Percentiles rank a stretch among this genome's conserved stretches.
These are phyloP conservation scores for Caenorhabditis zanzibari DNA, from an alignment of 2,888 invertebrate species.

Conservation along the genomic window DNA sequence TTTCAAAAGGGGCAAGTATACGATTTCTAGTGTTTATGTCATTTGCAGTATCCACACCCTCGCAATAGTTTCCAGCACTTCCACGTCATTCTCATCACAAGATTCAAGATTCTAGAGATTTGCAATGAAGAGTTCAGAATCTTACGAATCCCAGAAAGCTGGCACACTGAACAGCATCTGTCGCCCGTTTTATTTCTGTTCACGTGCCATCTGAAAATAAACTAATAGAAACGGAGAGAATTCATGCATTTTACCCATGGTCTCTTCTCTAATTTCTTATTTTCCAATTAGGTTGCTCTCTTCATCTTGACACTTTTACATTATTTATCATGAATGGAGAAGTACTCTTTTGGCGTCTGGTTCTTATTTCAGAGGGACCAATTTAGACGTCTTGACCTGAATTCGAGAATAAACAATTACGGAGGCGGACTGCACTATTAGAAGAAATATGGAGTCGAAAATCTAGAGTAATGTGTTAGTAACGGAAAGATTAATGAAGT, in stretches of 20 bases:
- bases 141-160: neutral
- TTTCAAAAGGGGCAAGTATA: neutral
- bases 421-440: neutral
- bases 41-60: constrained; percentile 21
- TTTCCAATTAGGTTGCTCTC: constrained; percentile 33
- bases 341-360: constrained; percentile 3
- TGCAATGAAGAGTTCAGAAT: neutral
- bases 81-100: constrained; percentile 17
- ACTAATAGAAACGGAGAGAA: neutral
- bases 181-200: constrained; percentile 1
- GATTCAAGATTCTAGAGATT: constrained; percentile 14
- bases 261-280: constrained; percentile 15
- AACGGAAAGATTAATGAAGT: no score
- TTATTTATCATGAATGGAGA: constrained; percentile 22
- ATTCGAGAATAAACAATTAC: neutral
- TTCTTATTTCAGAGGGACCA: constrained; percentile 5
- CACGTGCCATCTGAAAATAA: neutral
- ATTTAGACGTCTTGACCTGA: neutral
- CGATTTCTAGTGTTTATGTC: constrained; percentile 26
- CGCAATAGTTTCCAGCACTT: constrained; percentile 6
- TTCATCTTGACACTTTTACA: constrained; percentile 9
- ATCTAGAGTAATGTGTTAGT: neutral
- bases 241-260: constrained; percentile 18
- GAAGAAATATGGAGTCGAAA: neutral
- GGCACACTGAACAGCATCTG: neutral